Percentiles rank a stretch among this genome's conserved stretches.
These are phyloP conservation scores for Tricholaema leucomelas DNA, from an alignment of 2,113 vertebrate genomes.

Conservation along the genomic window DNA sequence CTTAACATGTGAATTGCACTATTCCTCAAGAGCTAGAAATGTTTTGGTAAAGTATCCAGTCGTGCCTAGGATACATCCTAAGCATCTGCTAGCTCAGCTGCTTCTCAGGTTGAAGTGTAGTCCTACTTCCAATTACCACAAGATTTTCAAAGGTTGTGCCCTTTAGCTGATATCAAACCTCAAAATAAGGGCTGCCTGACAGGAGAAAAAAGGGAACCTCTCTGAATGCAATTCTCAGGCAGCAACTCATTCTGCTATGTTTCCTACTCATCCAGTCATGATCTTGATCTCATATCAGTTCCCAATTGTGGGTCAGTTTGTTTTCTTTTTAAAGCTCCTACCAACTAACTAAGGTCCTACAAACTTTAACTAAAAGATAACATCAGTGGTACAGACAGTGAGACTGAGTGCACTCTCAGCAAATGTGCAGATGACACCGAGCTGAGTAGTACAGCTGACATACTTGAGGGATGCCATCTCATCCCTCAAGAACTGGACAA, in stretches of 20 bases:
- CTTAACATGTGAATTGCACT: not conserved
- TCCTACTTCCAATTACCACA: not conserved
- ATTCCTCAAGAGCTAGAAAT: not conserved
- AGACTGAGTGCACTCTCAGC: not conserved
- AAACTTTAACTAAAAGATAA: not conserved
- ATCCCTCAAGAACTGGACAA: not conserved
- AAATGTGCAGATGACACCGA: not conserved
- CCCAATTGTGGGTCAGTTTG: not conserved
- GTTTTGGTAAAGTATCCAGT: not conserved
- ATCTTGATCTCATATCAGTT: not conserved
- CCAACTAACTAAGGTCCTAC: not conserved
- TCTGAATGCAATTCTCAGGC: not conserved
- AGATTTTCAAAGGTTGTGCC: slow-evolving; percentile 11
- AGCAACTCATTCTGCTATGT: not conserved
- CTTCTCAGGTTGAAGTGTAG: not conserved
- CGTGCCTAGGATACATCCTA: not conserved
- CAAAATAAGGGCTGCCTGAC: not conserved
- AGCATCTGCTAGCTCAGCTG: not conserved
- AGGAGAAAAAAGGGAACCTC: not conserved
- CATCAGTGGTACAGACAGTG: not conserved
- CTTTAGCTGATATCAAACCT: not conserved
- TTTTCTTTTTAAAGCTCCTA: not conserved
- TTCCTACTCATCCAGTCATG: not conserved
- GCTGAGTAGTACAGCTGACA: not conserved
- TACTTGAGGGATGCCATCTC: not conserved